phyloP scores from a whole-genome alignment of 2,888 invertebrate species.

The Sthenelais limicola region DNA sequence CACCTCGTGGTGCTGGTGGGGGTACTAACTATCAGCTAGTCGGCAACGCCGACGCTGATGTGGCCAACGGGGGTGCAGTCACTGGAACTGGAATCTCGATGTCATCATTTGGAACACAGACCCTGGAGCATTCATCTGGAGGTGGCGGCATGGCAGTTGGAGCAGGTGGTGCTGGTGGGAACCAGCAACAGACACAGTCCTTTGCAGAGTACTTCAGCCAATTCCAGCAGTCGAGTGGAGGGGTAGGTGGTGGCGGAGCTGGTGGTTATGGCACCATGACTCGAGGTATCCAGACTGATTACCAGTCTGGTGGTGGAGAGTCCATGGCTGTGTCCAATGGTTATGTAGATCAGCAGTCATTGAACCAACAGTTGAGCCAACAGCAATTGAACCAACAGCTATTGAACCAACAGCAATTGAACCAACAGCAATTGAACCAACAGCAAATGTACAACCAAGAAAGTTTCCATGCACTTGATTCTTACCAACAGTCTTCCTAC shows the following conservation, averaged over 20 bases:
- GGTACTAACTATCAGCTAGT: conserved; percentile 47
- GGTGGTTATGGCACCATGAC: conserved; percentile 45
- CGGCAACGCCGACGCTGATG: conserved; percentile 32
- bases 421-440: neutral
- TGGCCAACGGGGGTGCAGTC: conserved; percentile 50
- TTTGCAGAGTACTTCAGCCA: conserved; percentile 27
- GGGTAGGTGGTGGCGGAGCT: conserved; percentile 21
- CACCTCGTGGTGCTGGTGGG: conserved; percentile 50
- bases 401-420: neutral
- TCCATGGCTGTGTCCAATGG: conserved; percentile 37
- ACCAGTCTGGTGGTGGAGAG: conserved; percentile 20
- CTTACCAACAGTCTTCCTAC: conserved; percentile 37
- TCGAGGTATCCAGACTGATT: conserved; percentile 43
- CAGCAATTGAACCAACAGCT: conserved; percentile 7
- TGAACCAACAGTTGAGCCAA: conserved; percentile 1
- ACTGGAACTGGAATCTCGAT: neutral
- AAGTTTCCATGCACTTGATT: conserved; percentile 25
- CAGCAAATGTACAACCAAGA: conserved; percentile 22
- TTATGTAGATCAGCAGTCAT: conserved; percentile 33
- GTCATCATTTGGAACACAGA: conserved; percentile 31
- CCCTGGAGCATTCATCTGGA: conserved; percentile 17
- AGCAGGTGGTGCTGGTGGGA: conserved; percentile 9
- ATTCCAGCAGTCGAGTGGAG: neutral
- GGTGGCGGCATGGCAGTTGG: neutral
- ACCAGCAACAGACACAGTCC: conserved; percentile 9